phyloP scores from a whole-genome alignment of 1,140 invertebrate species.

The Andrena cerasifolii region DNA sequence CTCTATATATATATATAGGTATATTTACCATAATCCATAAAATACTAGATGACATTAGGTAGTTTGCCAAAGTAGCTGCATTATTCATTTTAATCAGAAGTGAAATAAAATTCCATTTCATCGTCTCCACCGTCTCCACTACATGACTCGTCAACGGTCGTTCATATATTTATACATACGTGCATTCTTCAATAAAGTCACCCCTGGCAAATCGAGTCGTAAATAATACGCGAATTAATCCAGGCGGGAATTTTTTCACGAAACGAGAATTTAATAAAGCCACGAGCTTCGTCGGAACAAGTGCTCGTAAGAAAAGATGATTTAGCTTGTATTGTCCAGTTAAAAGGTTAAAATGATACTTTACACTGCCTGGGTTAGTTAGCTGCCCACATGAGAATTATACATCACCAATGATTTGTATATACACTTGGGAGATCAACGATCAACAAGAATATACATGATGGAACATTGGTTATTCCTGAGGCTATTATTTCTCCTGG shows the following conservation, averaged over 20 bases:
- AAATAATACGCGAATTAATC: not conserved
- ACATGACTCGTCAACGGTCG: no score
- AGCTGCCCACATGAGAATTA: constrained; percentile 23
- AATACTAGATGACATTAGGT: no score
- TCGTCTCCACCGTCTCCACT: no score
- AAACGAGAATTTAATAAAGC: constrained; percentile 5
- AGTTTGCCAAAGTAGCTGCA: no score
- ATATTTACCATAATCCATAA: no score
- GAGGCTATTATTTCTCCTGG: constrained; percentile 32
- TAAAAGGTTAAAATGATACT: constrained; percentile 43
- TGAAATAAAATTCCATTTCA: no score
- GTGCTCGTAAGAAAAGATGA: constrained; percentile 2
- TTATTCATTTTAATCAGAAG: no score
- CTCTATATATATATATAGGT: no score
- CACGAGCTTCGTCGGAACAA: not conserved
- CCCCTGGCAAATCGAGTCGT: not conserved
- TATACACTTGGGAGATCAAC: constrained; percentile 38
- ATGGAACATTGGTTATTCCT: constrained; percentile 40
- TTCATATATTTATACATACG: no score
- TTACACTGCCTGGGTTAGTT: constrained; percentile 35
- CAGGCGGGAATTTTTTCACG: not conserved
- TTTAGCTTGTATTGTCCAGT: constrained; percentile 22
- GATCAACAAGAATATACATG: constrained; percentile 40
- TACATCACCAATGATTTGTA: constrained; percentile 38
- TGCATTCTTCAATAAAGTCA: no score